Conservation (phyloP, 2,888 invertebrate species). For the Eurytoma adleriae region DNA sequence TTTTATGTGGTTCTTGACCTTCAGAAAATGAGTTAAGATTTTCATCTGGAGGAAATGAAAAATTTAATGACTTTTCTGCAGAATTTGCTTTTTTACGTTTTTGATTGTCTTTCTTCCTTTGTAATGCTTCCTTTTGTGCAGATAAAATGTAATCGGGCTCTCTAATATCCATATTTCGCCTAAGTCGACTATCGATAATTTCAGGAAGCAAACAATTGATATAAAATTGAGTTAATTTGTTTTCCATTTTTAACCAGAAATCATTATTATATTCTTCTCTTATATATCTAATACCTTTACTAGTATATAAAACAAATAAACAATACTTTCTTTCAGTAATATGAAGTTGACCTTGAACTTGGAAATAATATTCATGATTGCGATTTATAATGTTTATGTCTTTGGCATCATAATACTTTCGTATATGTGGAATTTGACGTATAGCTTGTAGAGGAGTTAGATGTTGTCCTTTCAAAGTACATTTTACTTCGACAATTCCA, state of each 20-base stretch:
- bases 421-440: background rate
- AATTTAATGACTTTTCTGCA: no score
- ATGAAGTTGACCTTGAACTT: slow-evolving; percentile 52
- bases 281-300: slow-evolving; percentile 17
- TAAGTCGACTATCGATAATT: background rate
- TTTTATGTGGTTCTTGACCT: background rate
- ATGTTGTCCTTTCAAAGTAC: background rate
- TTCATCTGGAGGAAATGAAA: no score
- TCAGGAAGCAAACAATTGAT: background rate
- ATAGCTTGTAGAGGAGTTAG: background rate
- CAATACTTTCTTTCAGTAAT: slow-evolving; percentile 22
- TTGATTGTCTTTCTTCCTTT: background rate
- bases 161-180: slow-evolving; percentile 1
- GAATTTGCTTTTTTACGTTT: background rate
- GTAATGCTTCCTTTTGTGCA: background rate
- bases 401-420: background rate
- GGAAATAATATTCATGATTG: slow-evolving; percentile 3
- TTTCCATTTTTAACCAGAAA: background rate
- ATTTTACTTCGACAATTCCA: background rate
- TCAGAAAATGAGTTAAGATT: background rate
- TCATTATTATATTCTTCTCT: slow-evolving; percentile 23
- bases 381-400: background rate
- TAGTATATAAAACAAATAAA: slow-evolving; percentile 25
- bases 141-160: slow-evolving; percentile 1
- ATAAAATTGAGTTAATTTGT: background rate